Evolutionary conservation across 2,888 invertebrate species (phyloP), one percentile per base, ranked within the genome.

Genomic region (Cantharis rufa): DNA sequence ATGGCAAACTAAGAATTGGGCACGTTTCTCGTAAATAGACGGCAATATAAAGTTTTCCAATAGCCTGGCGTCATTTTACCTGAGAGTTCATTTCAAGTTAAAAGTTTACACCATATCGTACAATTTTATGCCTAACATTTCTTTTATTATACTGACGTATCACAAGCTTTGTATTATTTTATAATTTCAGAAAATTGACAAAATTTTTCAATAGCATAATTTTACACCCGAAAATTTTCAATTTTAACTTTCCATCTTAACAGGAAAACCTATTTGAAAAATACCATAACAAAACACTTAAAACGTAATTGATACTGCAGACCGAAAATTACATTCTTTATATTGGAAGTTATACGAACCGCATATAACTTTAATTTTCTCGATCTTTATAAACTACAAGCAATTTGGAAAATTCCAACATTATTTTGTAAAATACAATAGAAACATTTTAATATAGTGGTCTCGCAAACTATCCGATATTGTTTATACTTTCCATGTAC

Each of bases 21-120:
- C 64, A 66, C 64, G 64, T 66, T 66, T 21, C 64, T 66, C 64
- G 64, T 66, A 66, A 66, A 66, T 66, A 66, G 64, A 66, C 64
- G 64, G 64, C 64, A 66, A 66, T 66, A 66, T 66, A 66, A 66
- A 66, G 64, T 66, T 66, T 66, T 66, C 64, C 64, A 66, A 66
- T 66, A 66, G 64, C 64, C 11, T 21, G 64, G 64, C 64, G 64
- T 66, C 64, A 66, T 66, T 66, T 66, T 66, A 66, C 64, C 64
- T 66, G 64, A 66, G 64, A 66, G 64, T 66, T 66, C 18, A 66
- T 24, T 66, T 66, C 24, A 66, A 66, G 64, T 66, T 24, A 66
- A 66, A 66, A 66, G 64, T 66, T 66, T 66, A 48, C 24, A 66
- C 64, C 16, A 11, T 21, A 66, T 63, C 16, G 64, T 66, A 24